Evolutionary conservation across 1,140 invertebrate genomes (phyloP).

Genomic region (Calliopsis andreniformis): DNA sequence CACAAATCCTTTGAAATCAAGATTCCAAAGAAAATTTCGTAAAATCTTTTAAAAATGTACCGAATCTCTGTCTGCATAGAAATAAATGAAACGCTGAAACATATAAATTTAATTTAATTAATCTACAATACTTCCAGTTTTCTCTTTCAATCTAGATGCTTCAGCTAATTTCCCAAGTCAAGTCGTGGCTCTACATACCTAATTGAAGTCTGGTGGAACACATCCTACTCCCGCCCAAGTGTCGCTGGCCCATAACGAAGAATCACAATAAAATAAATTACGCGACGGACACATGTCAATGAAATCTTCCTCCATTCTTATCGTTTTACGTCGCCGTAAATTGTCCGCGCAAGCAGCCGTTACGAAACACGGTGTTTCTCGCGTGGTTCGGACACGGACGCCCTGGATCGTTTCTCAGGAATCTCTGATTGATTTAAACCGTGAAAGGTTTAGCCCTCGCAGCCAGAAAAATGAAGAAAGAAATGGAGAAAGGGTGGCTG

Average conservation of each 20-base stretch:
- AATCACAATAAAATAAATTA: slow-evolving; percentile 60
- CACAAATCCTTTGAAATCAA: no score
- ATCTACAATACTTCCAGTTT: slow-evolving; percentile 1
- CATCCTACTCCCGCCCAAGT: no score
- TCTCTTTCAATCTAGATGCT: not conserved
- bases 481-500: slow-evolving; percentile 30
- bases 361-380: slow-evolving; percentile 30
- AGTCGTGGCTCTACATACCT: slow-evolving; percentile 31
- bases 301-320: slow-evolving; percentile 60
- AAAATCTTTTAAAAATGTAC: no score
- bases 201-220: no score
- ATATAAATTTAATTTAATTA: no score
- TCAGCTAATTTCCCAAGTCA: slow-evolving; percentile 18
- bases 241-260: not conserved
- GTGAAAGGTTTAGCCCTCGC: slow-evolving; percentile 42
- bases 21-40: no score
- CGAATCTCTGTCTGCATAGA: no score
- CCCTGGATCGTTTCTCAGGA: slow-evolving; percentile 61
- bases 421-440: slow-evolving; percentile 65
- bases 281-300: slow-evolving; percentile 42
- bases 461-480: slow-evolving; percentile 26
- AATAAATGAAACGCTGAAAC: no score
- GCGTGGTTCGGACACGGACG: slow-evolving; percentile 1
- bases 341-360: slow-evolving; percentile 44
- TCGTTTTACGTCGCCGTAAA: slow-evolving; percentile 60